Base-by-base conservation (phyloP, 2,113 vertebrate genomes). In the Pseudopipra pipra region DNA sequence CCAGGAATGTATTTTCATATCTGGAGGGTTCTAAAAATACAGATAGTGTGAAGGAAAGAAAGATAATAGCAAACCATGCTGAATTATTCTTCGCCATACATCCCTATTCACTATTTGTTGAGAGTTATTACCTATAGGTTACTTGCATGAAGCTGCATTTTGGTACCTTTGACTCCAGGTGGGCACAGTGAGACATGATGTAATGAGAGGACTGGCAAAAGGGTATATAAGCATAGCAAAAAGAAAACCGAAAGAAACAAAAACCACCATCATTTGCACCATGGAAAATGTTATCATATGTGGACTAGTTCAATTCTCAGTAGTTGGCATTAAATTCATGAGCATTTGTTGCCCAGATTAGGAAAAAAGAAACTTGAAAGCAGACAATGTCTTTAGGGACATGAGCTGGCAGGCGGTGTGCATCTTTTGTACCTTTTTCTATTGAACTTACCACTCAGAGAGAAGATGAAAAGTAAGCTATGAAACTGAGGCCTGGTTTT, bases 401-500 rank as follows among this genome's bases (percentile, higher is more conserved):
- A 7, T 4, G 6, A 75, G 49, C 54, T 83, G 77, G 20, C 71
- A 76, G 74, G 68, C 72, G 62, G 41, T 66, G 70, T 92, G 44
- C 56, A 49, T 66, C 85, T 76, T 65, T 58, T 76, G 44, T 61
- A 20, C 15, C 47, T 87, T 87, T 72, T 81, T 65, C 28, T 81
- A 4, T 74, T 67, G 63, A 73, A 86, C 41, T 75, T 79, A 27
- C 11, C 9, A 20, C 33, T 78, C 25, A 31, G 31, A 83, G 30
- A 47, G 39, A 93, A 87, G 67, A 86, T 84, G 10, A 89, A 77
- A 95, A 84, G 52, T 74, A 22, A 68, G 35, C 65, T 87, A 58
- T 7, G 51, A 85, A 89, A 24, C 37, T 76, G 58, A 62, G 59
- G 62, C 43, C 21, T 68, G 12, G 9, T 54, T 87, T 91, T 79